Evolutionary conservation across 2,888 invertebrate genomes (phyloP).

Genomic region (Mongoloraphidia duomilia): DNA sequence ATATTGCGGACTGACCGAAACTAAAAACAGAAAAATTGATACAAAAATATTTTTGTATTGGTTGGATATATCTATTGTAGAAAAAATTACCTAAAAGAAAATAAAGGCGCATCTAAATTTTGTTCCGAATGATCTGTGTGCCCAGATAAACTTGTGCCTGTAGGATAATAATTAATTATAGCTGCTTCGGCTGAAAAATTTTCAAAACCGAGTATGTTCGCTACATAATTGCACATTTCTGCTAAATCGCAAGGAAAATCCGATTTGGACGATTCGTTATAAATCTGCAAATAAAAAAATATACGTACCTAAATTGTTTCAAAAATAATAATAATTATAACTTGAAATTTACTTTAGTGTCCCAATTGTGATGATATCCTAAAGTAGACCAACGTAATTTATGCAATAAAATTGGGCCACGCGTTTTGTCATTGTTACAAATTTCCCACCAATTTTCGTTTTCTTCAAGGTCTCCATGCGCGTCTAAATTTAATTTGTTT

Average conservation of each 20-base stretch:
- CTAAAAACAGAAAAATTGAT: constrained; percentile 35
- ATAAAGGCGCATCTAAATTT: constrained; percentile 70
- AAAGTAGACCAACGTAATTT: constrained; percentile 86
- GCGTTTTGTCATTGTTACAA: constrained; percentile 27
- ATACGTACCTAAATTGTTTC: background rate
- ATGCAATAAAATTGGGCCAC: constrained; percentile 23
- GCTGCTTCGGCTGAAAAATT: constrained; percentile 76
- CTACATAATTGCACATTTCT: constrained; percentile 47
- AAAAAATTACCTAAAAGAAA: constrained; percentile 63
- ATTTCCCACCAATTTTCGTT: constrained; percentile 50
- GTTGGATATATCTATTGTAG: constrained; percentile 1
- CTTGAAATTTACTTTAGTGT: constrained; percentile 58
- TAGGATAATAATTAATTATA: constrained; percentile 91
- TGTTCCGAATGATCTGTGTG: constrained; percentile 92
- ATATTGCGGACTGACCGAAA: constrained; percentile 90
- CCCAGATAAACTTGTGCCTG: constrained; percentile 81
- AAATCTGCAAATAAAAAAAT: constrained; percentile 34
- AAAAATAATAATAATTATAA: constrained; percentile 4
- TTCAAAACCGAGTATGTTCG: constrained; percentile 38
- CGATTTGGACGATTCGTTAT: constrained; percentile 49
- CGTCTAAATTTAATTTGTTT: constrained; percentile 53
- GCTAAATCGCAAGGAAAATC: constrained; percentile 61
- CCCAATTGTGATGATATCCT: constrained; percentile 98
- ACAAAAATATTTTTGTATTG: background rate
- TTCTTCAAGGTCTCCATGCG: constrained; percentile 26